Evolutionary conservation across 2,797 vertebrate genomes (phyloP), one percentile per base, ranked within the genome.

Genomic region (Hypotaenidia philippensis): DNA sequence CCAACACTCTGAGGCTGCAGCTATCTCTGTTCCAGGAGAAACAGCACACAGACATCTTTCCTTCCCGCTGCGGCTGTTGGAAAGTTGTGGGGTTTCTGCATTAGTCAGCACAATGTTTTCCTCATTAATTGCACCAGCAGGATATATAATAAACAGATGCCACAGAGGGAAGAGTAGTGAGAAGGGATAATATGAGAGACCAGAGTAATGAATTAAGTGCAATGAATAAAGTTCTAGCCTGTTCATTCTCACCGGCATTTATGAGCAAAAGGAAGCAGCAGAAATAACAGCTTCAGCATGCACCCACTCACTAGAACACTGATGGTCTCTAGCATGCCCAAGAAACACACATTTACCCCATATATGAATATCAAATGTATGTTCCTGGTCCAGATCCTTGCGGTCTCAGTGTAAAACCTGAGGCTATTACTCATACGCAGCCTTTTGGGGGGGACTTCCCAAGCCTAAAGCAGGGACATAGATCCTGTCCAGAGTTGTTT

Each of bases 31-130:
- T 91, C 44, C 72, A 86, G 55, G 80, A 69, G 66, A 69, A 2
- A 4, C 45, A 90, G 50, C 38, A 52, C 68, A 21, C 0, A 22
- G 41, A 44, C n/a, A 59, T 27, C 66, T 85, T 60, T 65, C 72
- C 36, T 87, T 83, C 89, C 65, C 0, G 0, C 64, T 61, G 57
- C 0, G 2, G 31, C 53, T 80, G n/a, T 31, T 81, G 79, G 57
- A 66, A 91, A 69, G 19, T 63, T 89, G 52, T 49, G 49, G 36
- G 36, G 23, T 60, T 89, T 93, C 84, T 92, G 52, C 57, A 47
- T 83, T 85, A 92, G 92, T 89, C 87, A 97, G 87, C 65, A 86
- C 27, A 83, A 83, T 94, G 87, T 63, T 94, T 91, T 91, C 61
- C 69, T 91, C 80, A 83, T 95, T 95, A 94, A 86, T 72, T 92